Conservation (phyloP, 1,140 invertebrate species). For the Leptinotarsa undecemlineata region DNA sequence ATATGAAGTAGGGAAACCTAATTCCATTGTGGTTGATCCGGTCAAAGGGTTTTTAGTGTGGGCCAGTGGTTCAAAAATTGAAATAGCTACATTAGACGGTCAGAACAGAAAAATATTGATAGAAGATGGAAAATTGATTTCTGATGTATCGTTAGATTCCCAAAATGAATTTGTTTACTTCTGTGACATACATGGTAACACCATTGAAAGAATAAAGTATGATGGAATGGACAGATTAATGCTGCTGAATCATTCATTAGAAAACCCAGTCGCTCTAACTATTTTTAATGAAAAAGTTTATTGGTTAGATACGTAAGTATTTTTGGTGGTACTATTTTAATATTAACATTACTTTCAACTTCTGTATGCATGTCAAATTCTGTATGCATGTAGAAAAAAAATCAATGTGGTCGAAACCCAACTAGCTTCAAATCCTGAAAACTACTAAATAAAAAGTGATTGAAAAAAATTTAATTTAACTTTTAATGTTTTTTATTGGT, state of each 20-base stretch:
- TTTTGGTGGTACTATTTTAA: slow-evolving; percentile 7
- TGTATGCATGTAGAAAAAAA: too few relatives aligned
- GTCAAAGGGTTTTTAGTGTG: slow-evolving; percentile 67
- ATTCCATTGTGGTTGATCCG: slow-evolving; percentile 68
- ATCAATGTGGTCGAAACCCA: too few relatives aligned
- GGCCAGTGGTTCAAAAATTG: slow-evolving; percentile 63
- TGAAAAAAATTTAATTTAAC: too few relatives aligned
- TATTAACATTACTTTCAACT: neutral
- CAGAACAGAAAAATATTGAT: slow-evolving; percentile 60
- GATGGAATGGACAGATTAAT: slow-evolving; percentile 71
- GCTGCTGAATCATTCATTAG: slow-evolving; percentile 71
- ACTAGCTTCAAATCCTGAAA: too few relatives aligned
- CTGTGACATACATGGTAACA: slow-evolving; percentile 82
- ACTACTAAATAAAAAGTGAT: too few relatives aligned
- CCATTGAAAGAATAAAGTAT: slow-evolving; percentile 77
- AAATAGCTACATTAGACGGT: slow-evolving; percentile 64
- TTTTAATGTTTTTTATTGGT: too few relatives aligned
- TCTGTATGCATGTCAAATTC: too few relatives aligned
- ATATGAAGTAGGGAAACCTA: slow-evolving; percentile 70
- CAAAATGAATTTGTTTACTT: slow-evolving; percentile 74
- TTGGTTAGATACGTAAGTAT: slow-evolving; percentile 77
- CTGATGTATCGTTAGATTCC: slow-evolving; percentile 65
- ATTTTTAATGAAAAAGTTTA: slow-evolving; percentile 77
- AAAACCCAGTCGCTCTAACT: slow-evolving; percentile 79
- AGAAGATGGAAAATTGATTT: slow-evolving; percentile 59